Percentiles rank a stretch among this genome's conserved stretches.
Conservation (phyloP, 2,888 invertebrate species). For the Mesochorus sp. region DNA sequence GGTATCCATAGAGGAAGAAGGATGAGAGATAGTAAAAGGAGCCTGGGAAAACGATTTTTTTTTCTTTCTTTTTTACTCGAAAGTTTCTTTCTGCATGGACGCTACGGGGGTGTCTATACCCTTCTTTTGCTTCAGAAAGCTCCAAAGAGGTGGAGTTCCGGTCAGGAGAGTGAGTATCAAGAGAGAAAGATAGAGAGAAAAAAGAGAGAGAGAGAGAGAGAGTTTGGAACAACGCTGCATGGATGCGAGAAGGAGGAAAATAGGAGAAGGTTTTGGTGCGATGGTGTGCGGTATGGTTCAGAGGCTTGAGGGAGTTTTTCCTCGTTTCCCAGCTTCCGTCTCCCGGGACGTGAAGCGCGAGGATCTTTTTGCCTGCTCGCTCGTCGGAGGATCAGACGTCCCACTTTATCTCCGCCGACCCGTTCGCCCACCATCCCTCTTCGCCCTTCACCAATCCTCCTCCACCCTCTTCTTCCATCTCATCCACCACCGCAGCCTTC, state of each 20-base stretch:
- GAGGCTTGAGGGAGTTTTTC: constrained; percentile 72
- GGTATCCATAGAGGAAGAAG: constrained; percentile 33
- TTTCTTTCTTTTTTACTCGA: constrained; percentile 77
- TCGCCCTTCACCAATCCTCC: constrained; percentile 76
- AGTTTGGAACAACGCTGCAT: constrained; percentile 65
- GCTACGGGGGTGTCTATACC: constrained; percentile 58
- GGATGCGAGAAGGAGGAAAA: constrained; percentile 57
- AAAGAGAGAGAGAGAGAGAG: constrained; percentile 16
- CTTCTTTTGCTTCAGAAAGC: constrained; percentile 37
- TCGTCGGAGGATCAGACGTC: constrained; percentile 82
- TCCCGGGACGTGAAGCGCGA: constrained; percentile 69
- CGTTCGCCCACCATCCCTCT: constrained; percentile 83
- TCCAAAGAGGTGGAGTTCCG: constrained; percentile 62
- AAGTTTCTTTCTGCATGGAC: constrained; percentile 76
- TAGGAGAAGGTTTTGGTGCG: constrained; percentile 58
- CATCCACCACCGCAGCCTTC: constrained; percentile 81
- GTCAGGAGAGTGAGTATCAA: constrained; percentile 57
- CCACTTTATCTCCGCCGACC: constrained; percentile 83
- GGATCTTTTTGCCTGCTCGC: constrained; percentile 81
- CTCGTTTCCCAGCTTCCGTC: constrained; percentile 73
- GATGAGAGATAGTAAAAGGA: constrained; percentile 23
- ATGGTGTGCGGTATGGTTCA: constrained; percentile 55
- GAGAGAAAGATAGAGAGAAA: background rate
- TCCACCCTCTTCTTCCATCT: constrained; percentile 74
- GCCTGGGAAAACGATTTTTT: constrained; percentile 71